These are phyloP conservation scores for Anagrus nilaparvatae DNA, from an alignment of 1,140 invertebrate species.

Conservation along the genomic window DNA sequence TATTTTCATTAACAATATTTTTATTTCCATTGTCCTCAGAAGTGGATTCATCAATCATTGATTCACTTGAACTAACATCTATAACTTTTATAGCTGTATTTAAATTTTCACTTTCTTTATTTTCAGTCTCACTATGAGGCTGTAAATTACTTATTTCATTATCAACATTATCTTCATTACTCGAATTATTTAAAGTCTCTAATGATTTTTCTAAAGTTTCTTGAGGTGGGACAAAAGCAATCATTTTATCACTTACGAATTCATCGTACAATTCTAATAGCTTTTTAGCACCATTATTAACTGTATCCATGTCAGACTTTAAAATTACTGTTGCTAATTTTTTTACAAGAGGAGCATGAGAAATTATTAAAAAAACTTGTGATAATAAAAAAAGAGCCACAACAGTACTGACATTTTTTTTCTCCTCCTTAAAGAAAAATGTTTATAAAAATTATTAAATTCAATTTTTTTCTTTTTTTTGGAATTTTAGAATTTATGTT, in stretches of 20 bases:
- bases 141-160: slow-evolving; percentile 38
- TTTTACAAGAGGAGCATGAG: slow-evolving; percentile 78
- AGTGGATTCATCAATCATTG: slow-evolving; percentile 13
- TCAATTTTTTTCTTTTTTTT: too few relatives aligned
- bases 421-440: slow-evolving; percentile 31
- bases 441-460: slow-evolving; percentile 1
- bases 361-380: slow-evolving; percentile 93
- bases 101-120: slow-evolving; percentile 4
- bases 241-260: slow-evolving; percentile 25
- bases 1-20: slow-evolving; percentile 14
- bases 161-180: slow-evolving; percentile 23
- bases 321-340: slow-evolving; percentile 82
- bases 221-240: slow-evolving; percentile 46
- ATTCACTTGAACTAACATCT: slow-evolving; percentile 23
- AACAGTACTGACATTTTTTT: slow-evolving; percentile 58
- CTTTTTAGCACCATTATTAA: slow-evolving; percentile 59
- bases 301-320: slow-evolving; percentile 61
- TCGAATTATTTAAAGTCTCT: slow-evolving; percentile 39
- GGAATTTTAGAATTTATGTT: too few relatives aligned
- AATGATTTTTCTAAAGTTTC: slow-evolving; percentile 55
- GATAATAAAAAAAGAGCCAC: slow-evolving; percentile 87
- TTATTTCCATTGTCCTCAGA: slow-evolving; percentile 11
- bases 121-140: background rate
- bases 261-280: slow-evolving; percentile 64
- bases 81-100: slow-evolving; percentile 30